A percentile compares a stretch with the other conserved stretches of the same genome.
Conservation (phyloP, 2,797 vertebrate species). For the Tolypeutes matacus region DNA sequence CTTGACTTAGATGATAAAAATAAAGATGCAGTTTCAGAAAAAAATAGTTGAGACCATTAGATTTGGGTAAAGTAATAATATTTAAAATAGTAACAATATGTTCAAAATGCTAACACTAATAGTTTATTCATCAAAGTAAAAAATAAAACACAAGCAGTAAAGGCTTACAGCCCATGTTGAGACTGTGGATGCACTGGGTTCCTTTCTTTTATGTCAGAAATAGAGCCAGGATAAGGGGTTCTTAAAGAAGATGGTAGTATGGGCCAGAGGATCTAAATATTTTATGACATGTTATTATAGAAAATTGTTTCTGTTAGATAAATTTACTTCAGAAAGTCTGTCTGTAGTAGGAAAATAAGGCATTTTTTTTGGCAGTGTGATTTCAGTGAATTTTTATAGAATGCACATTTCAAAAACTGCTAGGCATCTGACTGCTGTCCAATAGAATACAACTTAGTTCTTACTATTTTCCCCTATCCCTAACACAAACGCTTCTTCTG, state of each 20-base stretch:
- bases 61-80: slow-evolving; percentile 47
- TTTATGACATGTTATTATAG: neutral
- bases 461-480: neutral
- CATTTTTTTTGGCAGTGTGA: slow-evolving; percentile 19
- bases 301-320: neutral
- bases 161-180: neutral
- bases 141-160: neutral
- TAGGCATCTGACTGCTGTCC: neutral
- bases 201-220: slow-evolving; percentile 39
- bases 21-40: slow-evolving; percentile 53
- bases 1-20: slow-evolving; percentile 59
- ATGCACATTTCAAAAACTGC: slow-evolving; percentile 23
- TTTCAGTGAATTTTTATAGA: slow-evolving; percentile 41
- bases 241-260: neutral
- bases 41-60: slow-evolving; percentile 60
- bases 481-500: neutral
- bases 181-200: neutral
- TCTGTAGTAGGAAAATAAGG: neutral
- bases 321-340: neutral
- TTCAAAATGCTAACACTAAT: slow-evolving; percentile 54
- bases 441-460: neutral
- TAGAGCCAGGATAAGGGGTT: neutral
- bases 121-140: slow-evolving; percentile 40
- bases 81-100: slow-evolving; percentile 45
- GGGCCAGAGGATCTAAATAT: neutral